Conservation (phyloP, 2,888 invertebrate genomes). For the Petrophora chlorosata region DNA sequence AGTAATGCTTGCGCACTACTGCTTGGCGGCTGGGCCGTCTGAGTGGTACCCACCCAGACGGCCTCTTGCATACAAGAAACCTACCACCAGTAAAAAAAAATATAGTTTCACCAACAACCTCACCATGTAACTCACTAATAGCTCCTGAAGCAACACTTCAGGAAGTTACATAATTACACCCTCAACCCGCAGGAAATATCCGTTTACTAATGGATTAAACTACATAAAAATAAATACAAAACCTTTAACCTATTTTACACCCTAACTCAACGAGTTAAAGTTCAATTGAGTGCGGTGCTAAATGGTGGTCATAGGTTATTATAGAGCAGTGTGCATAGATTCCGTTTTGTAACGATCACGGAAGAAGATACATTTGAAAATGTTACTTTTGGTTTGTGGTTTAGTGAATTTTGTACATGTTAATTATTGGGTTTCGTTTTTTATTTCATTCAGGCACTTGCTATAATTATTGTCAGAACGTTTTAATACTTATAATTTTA, state of each 20-base stretch:
- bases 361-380: slow-evolving; percentile 13
- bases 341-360: slow-evolving; percentile 13
- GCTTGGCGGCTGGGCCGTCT: no score
- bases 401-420: slow-evolving; percentile 2
- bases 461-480: no score
- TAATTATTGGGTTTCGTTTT: slow-evolving; percentile 1
- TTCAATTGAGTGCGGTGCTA: not conserved
- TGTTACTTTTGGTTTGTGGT: slow-evolving; percentile 4
- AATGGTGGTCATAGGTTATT: not conserved
- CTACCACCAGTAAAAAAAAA: no score
- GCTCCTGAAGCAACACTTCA: slow-evolving; percentile 13
- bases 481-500: no score
- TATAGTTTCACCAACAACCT: slow-evolving; percentile 1
- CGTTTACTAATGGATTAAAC: slow-evolving; percentile 28
- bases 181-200: slow-evolving; percentile 20
- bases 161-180: slow-evolving; percentile 30
- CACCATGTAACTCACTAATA: slow-evolving; percentile 4
- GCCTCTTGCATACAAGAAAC: no score
- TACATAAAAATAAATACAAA: slow-evolving; percentile 11
- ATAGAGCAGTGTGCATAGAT: not conserved
- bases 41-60: no score
- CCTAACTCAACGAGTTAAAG: not conserved
- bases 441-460: no score
- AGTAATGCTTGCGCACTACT: no score
- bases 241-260: not conserved